phyloP scores from a whole-genome alignment of 2,113 vertebrate species.

The Zosterops borbonicus region DNA sequence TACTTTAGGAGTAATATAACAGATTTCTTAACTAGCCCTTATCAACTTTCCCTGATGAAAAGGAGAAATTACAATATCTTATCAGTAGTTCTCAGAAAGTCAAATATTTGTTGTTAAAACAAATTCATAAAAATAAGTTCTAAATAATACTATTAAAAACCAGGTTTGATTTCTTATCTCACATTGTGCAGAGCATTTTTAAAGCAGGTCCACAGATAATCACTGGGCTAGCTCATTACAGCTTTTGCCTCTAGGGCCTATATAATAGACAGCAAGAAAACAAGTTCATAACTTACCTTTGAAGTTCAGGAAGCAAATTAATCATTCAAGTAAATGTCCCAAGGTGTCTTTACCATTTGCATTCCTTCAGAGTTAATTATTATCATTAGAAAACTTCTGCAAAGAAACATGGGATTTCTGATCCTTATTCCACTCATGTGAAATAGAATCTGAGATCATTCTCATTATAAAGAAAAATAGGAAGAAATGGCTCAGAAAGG shows the following conservation, averaged over 20 bases:
- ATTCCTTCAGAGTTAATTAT: conserved; percentile 3
- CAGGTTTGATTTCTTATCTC: neutral
- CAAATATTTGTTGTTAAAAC: neutral
- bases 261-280: neutral
- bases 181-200: neutral
- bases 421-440: neutral
- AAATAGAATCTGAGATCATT: neutral
- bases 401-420: neutral
- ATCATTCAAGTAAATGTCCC: neutral
- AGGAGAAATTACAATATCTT: neutral
- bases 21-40: neutral
- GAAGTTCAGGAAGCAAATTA: neutral
- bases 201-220: neutral
- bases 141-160: neutral
- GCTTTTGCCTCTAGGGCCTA: neutral
- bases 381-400: neutral
- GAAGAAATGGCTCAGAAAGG: neutral
- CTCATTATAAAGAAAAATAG: neutral
- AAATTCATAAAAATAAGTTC: neutral
- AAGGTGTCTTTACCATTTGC: neutral
- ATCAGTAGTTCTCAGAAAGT: neutral
- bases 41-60: neutral
- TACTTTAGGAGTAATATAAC: neutral
- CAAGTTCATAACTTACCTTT: neutral
- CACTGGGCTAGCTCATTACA: neutral